Percentiles rank a stretch among this genome's conserved stretches.
Evolutionary conservation across 2,797 vertebrate species (phyloP).

Genomic region (Gymnoscopelus microlampas): DNA sequence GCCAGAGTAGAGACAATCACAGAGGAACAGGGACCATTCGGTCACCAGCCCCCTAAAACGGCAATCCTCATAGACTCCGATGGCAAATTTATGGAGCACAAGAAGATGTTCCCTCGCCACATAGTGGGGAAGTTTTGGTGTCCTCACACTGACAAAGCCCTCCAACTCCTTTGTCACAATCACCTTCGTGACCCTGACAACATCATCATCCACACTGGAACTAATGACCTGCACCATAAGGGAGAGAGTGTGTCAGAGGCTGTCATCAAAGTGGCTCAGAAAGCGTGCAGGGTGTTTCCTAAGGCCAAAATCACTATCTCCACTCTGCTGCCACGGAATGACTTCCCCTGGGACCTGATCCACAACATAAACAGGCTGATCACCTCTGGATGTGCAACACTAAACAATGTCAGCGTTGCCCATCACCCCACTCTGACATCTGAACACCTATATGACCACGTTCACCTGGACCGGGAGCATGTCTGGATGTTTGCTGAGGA

Average conservation of each 20-base stretch:
- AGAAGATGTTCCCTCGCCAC: background rate
- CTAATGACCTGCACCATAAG: background rate
- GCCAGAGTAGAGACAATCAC: too few relatives aligned
- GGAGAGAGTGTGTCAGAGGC: background rate
- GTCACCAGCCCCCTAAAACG: background rate
- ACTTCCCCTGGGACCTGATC: background rate
- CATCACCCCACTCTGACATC: background rate
- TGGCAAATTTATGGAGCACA: background rate
- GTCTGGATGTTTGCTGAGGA: conserved; percentile 1
- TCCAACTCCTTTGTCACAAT: background rate
- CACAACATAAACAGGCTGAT: background rate
- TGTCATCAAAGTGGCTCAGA: background rate
- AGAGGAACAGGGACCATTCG: background rate
- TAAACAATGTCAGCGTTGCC: background rate
- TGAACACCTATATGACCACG: background rate
- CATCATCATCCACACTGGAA: background rate
- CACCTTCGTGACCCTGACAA: background rate
- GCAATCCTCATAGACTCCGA: background rate
- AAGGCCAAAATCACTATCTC: background rate
- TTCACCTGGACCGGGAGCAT: background rate
- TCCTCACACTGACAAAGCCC: background rate
- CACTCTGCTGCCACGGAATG: background rate
- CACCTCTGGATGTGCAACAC: background rate
- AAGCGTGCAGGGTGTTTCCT: background rate
- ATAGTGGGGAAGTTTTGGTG: background rate